Percentiles rank a stretch among this genome's conserved stretches.
These are phyloP conservation scores for Hippotragus niger DNA, from an alignment of 2,113 vertebrate species.

Conservation along the genomic window DNA sequence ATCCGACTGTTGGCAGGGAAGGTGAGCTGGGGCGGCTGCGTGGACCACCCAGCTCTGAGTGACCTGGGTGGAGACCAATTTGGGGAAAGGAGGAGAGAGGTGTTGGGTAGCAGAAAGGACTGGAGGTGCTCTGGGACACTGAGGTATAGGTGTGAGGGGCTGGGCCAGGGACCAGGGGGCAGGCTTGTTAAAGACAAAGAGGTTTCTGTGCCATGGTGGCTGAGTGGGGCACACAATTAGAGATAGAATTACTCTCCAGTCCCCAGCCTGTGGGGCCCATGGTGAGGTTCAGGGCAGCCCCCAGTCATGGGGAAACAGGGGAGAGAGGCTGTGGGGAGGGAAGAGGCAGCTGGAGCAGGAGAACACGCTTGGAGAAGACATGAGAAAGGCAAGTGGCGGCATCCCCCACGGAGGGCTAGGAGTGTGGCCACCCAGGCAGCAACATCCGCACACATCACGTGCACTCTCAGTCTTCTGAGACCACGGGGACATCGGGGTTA, in stretches of 20 bases:
- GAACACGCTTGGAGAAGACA: neutral
- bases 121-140: neutral
- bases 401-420: no score
- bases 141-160: neutral
- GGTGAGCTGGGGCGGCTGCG: neutral
- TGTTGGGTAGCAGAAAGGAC: neutral
- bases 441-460: fast-evolving
- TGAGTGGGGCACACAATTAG: neutral
- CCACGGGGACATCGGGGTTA: fast-evolving
- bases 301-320: neutral
- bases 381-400: neutral
- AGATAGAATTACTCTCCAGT: neutral
- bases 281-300: neutral
- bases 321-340: neutral
- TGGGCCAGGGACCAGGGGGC: neutral
- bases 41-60: neutral
- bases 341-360: no score
- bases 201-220: neutral
- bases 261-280: neutral
- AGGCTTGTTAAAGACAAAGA: neutral
- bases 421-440: neutral
- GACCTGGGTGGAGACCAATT: neutral
- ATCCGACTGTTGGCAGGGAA: neutral
- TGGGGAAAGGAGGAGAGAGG: no score
- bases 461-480: neutral